Evolutionary conservation across 2,113 vertebrate species (phyloP).

Genomic region (Chloroceryle aenea): DNA sequence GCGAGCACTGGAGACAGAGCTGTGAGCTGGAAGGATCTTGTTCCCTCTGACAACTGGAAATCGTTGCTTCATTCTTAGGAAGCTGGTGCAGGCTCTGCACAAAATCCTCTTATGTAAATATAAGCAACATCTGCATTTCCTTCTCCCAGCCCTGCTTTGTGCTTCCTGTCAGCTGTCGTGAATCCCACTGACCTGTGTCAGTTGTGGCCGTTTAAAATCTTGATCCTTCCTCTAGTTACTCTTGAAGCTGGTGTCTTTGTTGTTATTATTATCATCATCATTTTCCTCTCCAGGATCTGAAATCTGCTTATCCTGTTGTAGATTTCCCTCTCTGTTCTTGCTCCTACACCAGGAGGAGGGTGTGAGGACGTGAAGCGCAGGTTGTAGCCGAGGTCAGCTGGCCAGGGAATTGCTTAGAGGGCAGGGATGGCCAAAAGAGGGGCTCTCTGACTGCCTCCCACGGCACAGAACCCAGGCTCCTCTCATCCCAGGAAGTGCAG

Average conservation of each 20-base stretch:
- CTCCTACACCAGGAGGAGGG: neutral
- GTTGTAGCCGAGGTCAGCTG: neutral
- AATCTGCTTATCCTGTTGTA: neutral
- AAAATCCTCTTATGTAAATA: neutral
- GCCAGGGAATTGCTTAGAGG: neutral
- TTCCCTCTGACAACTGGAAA: neutral
- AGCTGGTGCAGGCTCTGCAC: neutral
- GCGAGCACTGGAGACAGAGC: neutral
- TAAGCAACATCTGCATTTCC: neutral
- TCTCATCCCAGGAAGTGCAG: neutral
- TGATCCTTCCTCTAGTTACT: neutral
- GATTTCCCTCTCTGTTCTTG: neutral
- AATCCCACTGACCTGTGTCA: neutral
- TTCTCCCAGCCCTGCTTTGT: neutral
- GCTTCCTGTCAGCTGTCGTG: neutral
- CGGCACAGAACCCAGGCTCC: accelerated
- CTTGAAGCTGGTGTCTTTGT: neutral
- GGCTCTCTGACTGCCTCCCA: neutral
- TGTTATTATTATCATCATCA: neutral
- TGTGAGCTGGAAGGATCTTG: neutral
- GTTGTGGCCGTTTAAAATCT: neutral
- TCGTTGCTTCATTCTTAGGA: neutral
- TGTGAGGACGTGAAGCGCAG: neutral
- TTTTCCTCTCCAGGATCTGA: neutral
- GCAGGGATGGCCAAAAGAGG: neutral